Evolutionary conservation across 1,140 invertebrate species (phyloP).

Genomic region (Gonatopus flavifemur): DNA sequence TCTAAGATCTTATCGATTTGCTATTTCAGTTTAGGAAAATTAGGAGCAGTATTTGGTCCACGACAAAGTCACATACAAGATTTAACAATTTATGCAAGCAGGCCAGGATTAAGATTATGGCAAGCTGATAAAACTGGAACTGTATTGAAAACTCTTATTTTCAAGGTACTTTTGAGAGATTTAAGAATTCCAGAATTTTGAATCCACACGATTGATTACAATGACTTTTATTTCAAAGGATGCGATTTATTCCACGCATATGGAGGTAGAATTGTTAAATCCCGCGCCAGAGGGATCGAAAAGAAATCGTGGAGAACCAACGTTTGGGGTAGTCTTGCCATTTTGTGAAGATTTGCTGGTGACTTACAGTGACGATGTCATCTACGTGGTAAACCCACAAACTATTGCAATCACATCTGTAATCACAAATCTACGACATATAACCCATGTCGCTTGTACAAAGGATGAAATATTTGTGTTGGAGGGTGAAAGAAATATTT

Average conservation of each 20-base stretch:
- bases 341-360: slow-evolving; percentile 74
- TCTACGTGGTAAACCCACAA: slow-evolving; percentile 77
- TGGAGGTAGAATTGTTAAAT: slow-evolving; percentile 70
- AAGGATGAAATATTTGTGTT: slow-evolving; percentile 81
- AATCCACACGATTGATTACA: background rate
- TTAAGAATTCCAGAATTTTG: slow-evolving; percentile 3
- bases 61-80: slow-evolving; percentile 61
- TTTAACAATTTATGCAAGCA: slow-evolving; percentile 69
- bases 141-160: slow-evolving; percentile 83
- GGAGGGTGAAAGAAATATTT: slow-evolving; percentile 67
- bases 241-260: slow-evolving; percentile 62
- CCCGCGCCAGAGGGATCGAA: slow-evolving; percentile 60
- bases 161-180: slow-evolving; percentile 64
- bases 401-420: slow-evolving; percentile 55
- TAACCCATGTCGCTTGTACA: slow-evolving; percentile 65
- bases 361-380: slow-evolving; percentile 69
- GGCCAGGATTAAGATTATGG: slow-evolving; percentile 82
- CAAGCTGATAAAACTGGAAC: slow-evolving; percentile 72
- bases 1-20: slow-evolving; percentile 8
- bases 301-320: slow-evolving; percentile 60
- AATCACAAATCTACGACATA: slow-evolving; percentile 55
- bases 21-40: slow-evolving; percentile 62
- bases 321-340: slow-evolving; percentile 69
- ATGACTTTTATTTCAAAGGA: slow-evolving; percentile 52
- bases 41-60: slow-evolving; percentile 65